These are phyloP conservation scores for Thalassophryne amazonica DNA, from an alignment of 2,797 vertebrate genomes.

Conservation along the genomic window DNA sequence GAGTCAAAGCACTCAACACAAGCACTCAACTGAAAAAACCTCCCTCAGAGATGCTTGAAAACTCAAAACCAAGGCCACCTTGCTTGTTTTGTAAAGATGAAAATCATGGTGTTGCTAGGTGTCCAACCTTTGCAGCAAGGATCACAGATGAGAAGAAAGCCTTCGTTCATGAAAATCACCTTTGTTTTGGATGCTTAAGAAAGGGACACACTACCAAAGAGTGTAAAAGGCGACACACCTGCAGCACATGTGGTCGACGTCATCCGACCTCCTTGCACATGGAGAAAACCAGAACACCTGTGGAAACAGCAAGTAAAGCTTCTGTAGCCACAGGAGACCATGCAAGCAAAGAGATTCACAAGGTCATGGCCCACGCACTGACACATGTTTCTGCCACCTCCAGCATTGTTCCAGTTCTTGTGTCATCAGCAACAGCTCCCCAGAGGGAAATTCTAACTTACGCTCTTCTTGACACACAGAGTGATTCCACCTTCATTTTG, in stretches of 20 bases:
- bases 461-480: constrained; percentile 17
- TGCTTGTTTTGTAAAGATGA: constrained; percentile 22
- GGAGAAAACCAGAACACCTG: not conserved
- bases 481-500: constrained; percentile 11
- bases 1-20: constrained; percentile 16
- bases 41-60: not conserved
- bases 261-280: constrained; percentile 22
- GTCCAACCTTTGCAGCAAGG: constrained; percentile 14
- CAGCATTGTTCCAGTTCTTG: too few species aligned
- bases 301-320: not conserved
- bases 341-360: not conserved
- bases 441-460: constrained; percentile 15
- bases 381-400: not conserved
- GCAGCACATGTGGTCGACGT: not conserved
- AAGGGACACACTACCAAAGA: too few species aligned
- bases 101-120: constrained; percentile 13
- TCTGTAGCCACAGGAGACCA: not conserved
- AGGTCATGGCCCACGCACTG: not conserved
- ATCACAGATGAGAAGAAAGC: constrained; percentile 8
- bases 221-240: too few species aligned
- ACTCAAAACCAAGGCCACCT: not conserved
- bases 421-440: constrained; percentile 5
- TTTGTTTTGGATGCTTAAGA: too few species aligned
- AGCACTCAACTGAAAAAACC: not conserved
- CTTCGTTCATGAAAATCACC: too few species aligned